These are phyloP conservation scores for Oikopleura albicans DNA, from an alignment of 23 tunicate genomes.

Conservation along the genomic window DNA sequence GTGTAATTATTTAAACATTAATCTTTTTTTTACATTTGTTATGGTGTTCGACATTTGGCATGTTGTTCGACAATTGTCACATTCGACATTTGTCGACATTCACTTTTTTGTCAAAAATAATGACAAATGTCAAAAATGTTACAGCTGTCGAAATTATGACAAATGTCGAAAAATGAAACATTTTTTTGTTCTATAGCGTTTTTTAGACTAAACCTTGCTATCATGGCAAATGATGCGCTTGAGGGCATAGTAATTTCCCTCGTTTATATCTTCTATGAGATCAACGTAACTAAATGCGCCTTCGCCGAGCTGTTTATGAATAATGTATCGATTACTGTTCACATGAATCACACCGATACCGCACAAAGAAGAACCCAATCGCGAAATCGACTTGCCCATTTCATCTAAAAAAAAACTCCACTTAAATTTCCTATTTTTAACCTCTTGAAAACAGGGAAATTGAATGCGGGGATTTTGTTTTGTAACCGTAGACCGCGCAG, in stretches of 20 bases:
- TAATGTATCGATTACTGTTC: background rate
- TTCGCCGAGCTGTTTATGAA: background rate
- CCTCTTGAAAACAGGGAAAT: too few relatives aligned
- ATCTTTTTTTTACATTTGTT: too few relatives aligned
- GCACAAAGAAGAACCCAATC: background rate
- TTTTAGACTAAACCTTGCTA: constrained; percentile 39
- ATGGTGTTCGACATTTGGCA: too few relatives aligned
- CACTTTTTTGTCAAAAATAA: too few relatives aligned
- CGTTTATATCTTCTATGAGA: constrained; percentile 49
- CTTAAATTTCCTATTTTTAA: too few relatives aligned
- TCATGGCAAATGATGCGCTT: constrained; percentile 83
- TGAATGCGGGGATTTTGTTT: too few relatives aligned
- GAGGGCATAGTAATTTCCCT: constrained; percentile 53
- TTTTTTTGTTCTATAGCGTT: constrained; percentile 16
- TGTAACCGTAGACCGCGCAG: too few relatives aligned
- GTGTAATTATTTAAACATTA: too few relatives aligned
- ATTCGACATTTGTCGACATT: too few relatives aligned
- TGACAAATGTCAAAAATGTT: too few relatives aligned
- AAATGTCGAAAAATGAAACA: background rate
- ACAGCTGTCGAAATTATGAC: constrained; percentile 20
- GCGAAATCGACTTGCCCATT: background rate
- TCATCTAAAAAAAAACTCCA: background rate
- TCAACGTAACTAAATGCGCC: constrained; percentile 90
- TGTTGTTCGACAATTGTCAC: too few relatives aligned
- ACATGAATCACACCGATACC: background rate